Conservation (phyloP, 2,113 vertebrate genomes). For the Microtus richardsoni region DNA sequence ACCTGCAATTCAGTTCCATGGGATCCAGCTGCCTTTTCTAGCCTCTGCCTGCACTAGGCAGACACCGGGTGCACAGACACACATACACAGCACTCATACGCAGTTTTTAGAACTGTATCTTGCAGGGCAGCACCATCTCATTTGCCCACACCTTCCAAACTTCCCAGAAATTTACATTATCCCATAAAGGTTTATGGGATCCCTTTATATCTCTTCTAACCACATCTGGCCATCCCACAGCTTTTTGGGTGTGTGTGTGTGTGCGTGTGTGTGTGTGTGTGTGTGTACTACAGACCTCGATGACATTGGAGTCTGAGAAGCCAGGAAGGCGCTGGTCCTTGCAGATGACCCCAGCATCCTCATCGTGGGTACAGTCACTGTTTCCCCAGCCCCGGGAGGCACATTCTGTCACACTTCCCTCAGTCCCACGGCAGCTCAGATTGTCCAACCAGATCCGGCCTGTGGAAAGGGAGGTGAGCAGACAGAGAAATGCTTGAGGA, state of each 20-base stretch:
- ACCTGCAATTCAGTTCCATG: not conserved
- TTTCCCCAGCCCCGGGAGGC: constrained; percentile 96
- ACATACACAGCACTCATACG: not conserved
- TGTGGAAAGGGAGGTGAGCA: constrained; percentile 76
- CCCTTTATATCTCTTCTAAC: not conserved
- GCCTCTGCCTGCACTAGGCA: not conserved
- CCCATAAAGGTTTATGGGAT: not conserved
- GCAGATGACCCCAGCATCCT: constrained; percentile 96
- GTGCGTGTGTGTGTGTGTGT: not conserved
- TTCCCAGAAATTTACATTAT: not conserved
- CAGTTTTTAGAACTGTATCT: not conserved
- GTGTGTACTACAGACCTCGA: constrained; percentile 89
- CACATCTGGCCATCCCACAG: not conserved
- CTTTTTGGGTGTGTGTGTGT: not conserved
- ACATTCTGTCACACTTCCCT: constrained; percentile 92
- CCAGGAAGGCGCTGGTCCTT: constrained; percentile 95
- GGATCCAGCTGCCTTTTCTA: not conserved
- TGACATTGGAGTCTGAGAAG: constrained; percentile 94
- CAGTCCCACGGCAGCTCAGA: constrained; percentile 90
- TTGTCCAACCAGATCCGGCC: constrained; percentile 99
- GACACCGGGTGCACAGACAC: not conserved
- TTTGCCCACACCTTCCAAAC: not conserved
- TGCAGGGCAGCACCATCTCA: not conserved
- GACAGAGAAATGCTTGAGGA: constrained; percentile 4
- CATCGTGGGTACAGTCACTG: constrained; percentile 98